Base-by-base conservation (phyloP, 2,113 vertebrate genomes). In the Caracal caracal region DNA sequence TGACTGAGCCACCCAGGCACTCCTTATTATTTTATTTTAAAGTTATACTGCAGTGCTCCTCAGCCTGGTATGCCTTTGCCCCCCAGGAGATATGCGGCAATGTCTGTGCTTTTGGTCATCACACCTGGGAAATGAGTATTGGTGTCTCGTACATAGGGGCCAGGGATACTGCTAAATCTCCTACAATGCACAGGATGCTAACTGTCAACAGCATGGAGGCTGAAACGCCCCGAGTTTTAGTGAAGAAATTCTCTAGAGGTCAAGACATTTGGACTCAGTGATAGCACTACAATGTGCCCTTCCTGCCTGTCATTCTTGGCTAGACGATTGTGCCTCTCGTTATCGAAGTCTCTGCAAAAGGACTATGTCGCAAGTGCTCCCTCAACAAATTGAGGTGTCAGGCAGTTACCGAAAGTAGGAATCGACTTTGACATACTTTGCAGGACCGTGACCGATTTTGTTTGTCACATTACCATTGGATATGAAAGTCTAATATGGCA, bases 401-500 rank as follows among this genome's bases (percentile, higher is more conserved):
- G 1, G n/a, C 49, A 12, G 78, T 94, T 83, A 73, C 24, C 56
- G 49, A 61, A 90, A 16, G 63, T 35, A 93, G 88, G 0, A 51
- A 90, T 95, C 7, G 26, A 83, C 24, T 84, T 10, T n/a, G n/a
- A 11, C 7, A 49, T 3, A n/a, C 17, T 66, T 91, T 63, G 87
- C n/a, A 95, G 40, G 3, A 73, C 26, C 88, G 37, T 76, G 92
- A 93, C 90, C 75, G 86, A 97, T 86, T 82, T n/a, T 94, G 43
- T 96, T 97, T 97, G 37, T 79, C 89, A 95, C n/a, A 86, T 80
- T 87, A 73, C 65, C 93, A 65, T 94, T 66, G 91, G 35, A 97
- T 97, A 84, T 98, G 78, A 97, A 98, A 98, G 43, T 96, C 92
- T 96, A 97, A 98, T 96, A 35, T 37, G n/a, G 28, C 83, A 90